These are phyloP conservation scores for Pluvialis apricaria DNA, from an alignment of 2,113 vertebrate genomes.

Conservation along the genomic window DNA sequence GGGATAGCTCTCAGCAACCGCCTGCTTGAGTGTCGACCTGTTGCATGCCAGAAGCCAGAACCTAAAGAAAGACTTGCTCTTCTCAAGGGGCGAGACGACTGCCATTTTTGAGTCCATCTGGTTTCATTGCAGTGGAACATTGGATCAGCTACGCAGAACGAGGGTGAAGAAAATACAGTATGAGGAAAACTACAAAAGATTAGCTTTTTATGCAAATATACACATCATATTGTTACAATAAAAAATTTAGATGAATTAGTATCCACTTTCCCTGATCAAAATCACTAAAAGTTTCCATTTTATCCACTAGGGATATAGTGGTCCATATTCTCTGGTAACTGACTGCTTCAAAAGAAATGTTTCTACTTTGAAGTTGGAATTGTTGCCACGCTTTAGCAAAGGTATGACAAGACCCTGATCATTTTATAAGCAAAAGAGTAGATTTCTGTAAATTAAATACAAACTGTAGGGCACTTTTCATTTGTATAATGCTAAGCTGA, in stretches of 20 bases:
- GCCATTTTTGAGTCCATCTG: constrained; percentile 91
- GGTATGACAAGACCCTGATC: rapidly evolving
- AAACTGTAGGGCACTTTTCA: background rate
- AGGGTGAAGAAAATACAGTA: background rate
- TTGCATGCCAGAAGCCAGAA: constrained; percentile 97
- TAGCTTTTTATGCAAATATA: background rate
- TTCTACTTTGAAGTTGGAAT: rapidly evolving
- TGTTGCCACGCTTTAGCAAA: rapidly evolving
- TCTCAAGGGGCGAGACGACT: constrained; percentile 89
- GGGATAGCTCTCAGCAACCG: constrained; percentile 94
- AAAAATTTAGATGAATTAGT: background rate
- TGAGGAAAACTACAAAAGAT: background rate
- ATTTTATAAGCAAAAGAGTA: background rate
- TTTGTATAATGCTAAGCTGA: background rate
- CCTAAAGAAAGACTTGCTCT: constrained; percentile 91
- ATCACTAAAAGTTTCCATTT: background rate
- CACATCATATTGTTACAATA: background rate
- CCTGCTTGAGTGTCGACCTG: constrained; percentile 92
- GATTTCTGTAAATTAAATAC: background rate
- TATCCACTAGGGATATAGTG: background rate
- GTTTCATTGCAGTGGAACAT: constrained; percentile 83
- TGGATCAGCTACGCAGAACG: constrained; percentile 62
- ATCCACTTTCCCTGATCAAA: background rate
- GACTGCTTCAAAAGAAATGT: background rate
- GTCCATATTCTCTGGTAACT: background rate